Conservation (phyloP, 2,888 invertebrate genomes). For the Polylopha cassiicola region DNA sequence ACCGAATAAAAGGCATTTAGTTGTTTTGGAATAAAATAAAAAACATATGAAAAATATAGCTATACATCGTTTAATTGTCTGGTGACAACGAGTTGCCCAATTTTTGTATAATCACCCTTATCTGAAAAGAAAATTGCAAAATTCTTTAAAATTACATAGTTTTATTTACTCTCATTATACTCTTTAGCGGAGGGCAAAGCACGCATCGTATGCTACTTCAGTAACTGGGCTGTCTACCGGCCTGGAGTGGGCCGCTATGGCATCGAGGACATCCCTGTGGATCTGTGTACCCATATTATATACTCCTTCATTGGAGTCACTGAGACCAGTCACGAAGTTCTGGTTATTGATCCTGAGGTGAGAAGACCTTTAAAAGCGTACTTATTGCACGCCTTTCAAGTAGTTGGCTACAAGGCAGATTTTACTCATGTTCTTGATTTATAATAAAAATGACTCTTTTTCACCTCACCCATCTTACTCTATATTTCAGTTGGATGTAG, state of each 20-base stretch:
- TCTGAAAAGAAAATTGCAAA: too few species aligned
- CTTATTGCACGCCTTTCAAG: neutral
- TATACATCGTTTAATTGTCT: too few species aligned
- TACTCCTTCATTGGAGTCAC: slow-evolving; percentile 93
- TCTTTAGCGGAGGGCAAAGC: slow-evolving; percentile 65
- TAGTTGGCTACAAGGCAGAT: too few species aligned
- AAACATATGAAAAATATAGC: too few species aligned
- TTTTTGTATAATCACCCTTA: too few species aligned
- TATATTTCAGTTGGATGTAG: slow-evolving; percentile 80
- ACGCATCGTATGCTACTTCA: slow-evolving; percentile 80
- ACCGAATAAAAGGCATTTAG: too few species aligned
- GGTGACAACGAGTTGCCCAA: too few species aligned
- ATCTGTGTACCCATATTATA: slow-evolving; percentile 90
- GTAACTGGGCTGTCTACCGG: slow-evolving; percentile 91
- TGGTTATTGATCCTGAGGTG: slow-evolving; percentile 89
- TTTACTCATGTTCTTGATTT: too few species aligned
- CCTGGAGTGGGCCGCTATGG: slow-evolving; percentile 88
- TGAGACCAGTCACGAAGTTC: slow-evolving; percentile 84
- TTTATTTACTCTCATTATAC: slow-evolving; percentile 5
- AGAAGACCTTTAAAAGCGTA: slow-evolving; percentile 23
- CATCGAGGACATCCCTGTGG: slow-evolving; percentile 89
- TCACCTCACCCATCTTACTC: neutral
- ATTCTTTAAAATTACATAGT: too few species aligned
- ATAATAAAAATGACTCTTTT: too few species aligned
- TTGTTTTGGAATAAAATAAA: too few species aligned